Conservation (phyloP, 2,113 vertebrate species). For the Seriola aureovittata region DNA sequence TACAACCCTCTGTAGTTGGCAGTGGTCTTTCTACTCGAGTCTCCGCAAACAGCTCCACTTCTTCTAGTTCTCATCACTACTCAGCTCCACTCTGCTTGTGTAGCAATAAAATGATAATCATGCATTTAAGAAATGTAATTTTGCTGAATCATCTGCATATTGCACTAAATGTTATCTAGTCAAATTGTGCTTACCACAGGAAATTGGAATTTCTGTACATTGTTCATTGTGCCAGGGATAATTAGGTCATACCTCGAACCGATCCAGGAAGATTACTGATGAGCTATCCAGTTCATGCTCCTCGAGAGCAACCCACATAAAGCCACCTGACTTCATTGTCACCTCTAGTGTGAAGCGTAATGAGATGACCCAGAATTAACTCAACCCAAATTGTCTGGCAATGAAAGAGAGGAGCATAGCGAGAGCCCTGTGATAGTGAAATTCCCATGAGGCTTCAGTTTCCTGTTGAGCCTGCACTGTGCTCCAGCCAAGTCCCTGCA, state of each 20-base stretch:
- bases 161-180: background rate
- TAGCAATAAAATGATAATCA: background rate
- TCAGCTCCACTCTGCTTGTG: background rate
- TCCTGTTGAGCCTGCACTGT: conserved; percentile 49
- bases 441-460: conserved; percentile 40
- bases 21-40: background rate
- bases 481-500: conserved; percentile 49
- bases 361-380: conserved; percentile 80
- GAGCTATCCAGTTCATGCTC: conserved; percentile 61
- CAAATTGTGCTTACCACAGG: conserved; percentile 24
- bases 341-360: conserved; percentile 72
- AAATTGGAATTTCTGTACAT: background rate
- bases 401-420: conserved; percentile 55
- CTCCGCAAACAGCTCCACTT: background rate
- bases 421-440: conserved; percentile 42
- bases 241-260: conserved; percentile 46
- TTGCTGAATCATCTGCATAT: conserved; percentile 30
- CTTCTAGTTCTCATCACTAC: background rate
- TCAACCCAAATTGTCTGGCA: conserved; percentile 74
- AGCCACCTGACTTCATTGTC: conserved; percentile 45
- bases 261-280: conserved; percentile 16
- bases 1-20: background rate
- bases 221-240: conserved; percentile 32
- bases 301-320: conserved; percentile 40
- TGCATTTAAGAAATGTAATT: background rate